Conservation (phyloP, 2,888 invertebrate species). For the Lithophane leautieri region DNA sequence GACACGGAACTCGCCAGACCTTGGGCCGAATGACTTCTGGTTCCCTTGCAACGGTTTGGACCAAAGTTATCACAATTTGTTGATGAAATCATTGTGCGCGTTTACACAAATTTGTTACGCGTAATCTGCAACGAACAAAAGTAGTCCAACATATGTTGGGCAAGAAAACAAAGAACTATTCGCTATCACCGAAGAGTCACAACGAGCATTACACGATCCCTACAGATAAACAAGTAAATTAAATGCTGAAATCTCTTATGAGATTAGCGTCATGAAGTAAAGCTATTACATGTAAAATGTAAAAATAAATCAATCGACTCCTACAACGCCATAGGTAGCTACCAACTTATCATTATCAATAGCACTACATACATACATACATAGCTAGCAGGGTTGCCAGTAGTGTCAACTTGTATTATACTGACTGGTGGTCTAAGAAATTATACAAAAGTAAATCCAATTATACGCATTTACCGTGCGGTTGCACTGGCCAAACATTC, state of each 20-base stretch:
- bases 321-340: slow-evolving; percentile 83
- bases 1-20: slow-evolving; percentile 80
- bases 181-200: slow-evolving; percentile 72
- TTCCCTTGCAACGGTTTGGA: slow-evolving; percentile 71
- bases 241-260: slow-evolving; percentile 82
- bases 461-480: too few relatives aligned
- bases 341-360: slow-evolving; percentile 62
- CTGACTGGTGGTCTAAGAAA: neutral
- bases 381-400: slow-evolving; percentile 8
- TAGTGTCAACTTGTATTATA: neutral
- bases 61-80: slow-evolving; percentile 72
- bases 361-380: too few relatives aligned
- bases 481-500: too few relatives aligned
- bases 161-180: slow-evolving; percentile 78
- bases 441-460: neutral
- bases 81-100: slow-evolving; percentile 78
- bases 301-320: slow-evolving; percentile 83
- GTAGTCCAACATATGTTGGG: slow-evolving; percentile 84
- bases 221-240: slow-evolving; percentile 71
- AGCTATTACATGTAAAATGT: slow-evolving; percentile 86
- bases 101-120: slow-evolving; percentile 64
- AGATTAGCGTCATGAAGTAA: slow-evolving; percentile 87
- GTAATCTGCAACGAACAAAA: slow-evolving; percentile 77
- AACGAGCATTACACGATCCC: slow-evolving; percentile 69
- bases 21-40: slow-evolving; percentile 87